phyloP scores from a whole-genome alignment of 2,113 vertebrate genomes.

The Limanda limanda region DNA sequence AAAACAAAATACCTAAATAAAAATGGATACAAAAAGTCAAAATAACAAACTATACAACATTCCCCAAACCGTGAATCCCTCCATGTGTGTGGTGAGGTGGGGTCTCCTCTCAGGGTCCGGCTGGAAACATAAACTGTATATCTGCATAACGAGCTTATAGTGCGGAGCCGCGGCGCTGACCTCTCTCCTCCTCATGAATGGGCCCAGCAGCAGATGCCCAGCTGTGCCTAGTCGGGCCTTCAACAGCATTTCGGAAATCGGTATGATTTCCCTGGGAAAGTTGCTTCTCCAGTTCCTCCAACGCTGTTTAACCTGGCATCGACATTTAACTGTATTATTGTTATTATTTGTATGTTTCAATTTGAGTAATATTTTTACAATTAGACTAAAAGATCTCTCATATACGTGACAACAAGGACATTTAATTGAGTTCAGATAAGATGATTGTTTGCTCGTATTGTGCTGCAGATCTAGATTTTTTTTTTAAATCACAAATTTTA shows the following conservation, averaged over 20 bases:
- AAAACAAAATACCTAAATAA: background rate
- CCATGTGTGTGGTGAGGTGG: background rate
- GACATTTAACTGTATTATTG: background rate
- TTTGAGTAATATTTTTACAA: background rate
- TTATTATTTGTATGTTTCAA: slow-evolving; percentile 4
- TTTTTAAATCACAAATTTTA: background rate
- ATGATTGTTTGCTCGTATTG: background rate
- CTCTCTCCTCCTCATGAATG: slow-evolving; percentile 85
- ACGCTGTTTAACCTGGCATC: background rate
- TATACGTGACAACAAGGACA: background rate
- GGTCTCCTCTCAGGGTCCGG: background rate
- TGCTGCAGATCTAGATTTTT: background rate
- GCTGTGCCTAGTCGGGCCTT: slow-evolving; percentile 88
- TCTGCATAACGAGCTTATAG: slow-evolving; percentile 63
- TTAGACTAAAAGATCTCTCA: background rate
- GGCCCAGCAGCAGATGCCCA: slow-evolving; percentile 82
- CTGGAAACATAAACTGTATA: slow-evolving; percentile 42
- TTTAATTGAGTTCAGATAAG: background rate
- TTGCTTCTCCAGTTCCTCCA: slow-evolving; percentile 56
- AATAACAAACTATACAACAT: too few species aligned
- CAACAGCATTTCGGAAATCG: slow-evolving; percentile 89
- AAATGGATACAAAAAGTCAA: background rate
- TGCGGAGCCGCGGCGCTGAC: slow-evolving; percentile 78
- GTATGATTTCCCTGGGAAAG: slow-evolving; percentile 91
- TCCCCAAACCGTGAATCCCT: background rate